A percentile compares a stretch with the other conserved stretches of the same genome.
phyloP scores from a whole-genome alignment of 2,797 vertebrate species.

The Parotocinclus haroldoi region DNA sequence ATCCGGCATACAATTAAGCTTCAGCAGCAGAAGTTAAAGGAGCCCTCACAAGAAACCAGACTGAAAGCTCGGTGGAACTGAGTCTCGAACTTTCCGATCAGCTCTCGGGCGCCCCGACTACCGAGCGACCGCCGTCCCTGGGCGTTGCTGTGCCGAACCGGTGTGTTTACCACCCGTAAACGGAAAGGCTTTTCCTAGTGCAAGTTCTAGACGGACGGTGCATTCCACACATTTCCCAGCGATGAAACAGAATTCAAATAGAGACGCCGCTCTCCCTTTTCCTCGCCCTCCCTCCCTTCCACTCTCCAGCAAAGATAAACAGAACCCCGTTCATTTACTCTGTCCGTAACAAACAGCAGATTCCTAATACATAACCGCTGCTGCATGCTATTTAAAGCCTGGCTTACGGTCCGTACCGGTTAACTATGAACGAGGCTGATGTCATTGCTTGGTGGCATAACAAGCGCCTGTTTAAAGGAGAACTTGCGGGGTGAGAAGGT shows the following conservation, averaged over 20 bases:
- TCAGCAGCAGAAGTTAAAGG: too few species aligned
- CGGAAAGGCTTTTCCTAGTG: not conserved
- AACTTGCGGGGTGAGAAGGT: too few species aligned
- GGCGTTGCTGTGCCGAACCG: too few species aligned
- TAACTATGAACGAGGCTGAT: constrained; percentile 22
- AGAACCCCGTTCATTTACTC: constrained; percentile 39
- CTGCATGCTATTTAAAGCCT: constrained; percentile 31
- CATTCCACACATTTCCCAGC: constrained; percentile 51
- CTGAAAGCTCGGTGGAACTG: too few species aligned
- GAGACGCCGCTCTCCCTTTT: constrained; percentile 22
- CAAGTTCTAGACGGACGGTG: constrained; percentile 38
- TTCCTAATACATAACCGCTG: constrained; percentile 42
- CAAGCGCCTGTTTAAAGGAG: not conserved
- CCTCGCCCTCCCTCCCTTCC: constrained; percentile 3
- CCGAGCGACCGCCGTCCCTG: too few species aligned
- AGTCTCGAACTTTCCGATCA: too few species aligned
- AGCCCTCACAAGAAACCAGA: too few species aligned
- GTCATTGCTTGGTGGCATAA: constrained; percentile 24
- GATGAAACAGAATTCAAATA: constrained; percentile 41
- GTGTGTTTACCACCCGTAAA: too few species aligned
- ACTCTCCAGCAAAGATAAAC: constrained; percentile 36
- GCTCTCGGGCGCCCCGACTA: too few species aligned
- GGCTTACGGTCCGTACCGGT: constrained; percentile 17
- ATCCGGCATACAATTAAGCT: too few species aligned
- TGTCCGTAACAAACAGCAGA: constrained; percentile 44